phyloP scores from a whole-genome alignment of 2,888 invertebrate species.

The Euphydryas editha region DNA sequence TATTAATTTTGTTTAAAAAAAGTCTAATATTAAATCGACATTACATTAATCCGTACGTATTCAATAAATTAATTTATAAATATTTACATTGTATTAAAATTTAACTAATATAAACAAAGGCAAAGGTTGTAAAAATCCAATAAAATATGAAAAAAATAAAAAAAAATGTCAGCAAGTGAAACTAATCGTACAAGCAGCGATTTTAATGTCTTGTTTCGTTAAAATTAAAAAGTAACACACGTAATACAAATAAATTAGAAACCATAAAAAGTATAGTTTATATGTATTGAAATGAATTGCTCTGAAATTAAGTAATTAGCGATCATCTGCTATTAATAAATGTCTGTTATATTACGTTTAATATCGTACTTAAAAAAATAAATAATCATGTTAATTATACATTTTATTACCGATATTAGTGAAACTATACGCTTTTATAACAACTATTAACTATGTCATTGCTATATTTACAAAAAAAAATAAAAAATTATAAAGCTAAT shows the following conservation, averaged over 20 bases:
- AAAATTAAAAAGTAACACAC: slow-evolving; percentile 23
- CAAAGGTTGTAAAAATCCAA: slow-evolving; percentile 1
- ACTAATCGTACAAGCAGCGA: not conserved
- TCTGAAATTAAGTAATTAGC: slow-evolving; percentile 35
- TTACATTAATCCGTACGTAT: slow-evolving; percentile 30
- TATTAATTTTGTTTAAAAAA: slow-evolving; percentile 22
- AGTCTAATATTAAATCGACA: slow-evolving; percentile 18
- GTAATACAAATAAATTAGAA: slow-evolving; percentile 26
- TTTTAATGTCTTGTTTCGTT: slow-evolving; percentile 14
- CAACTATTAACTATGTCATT: slow-evolving; percentile 34
- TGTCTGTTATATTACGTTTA: slow-evolving; percentile 33
- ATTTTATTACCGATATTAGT: slow-evolving; percentile 32
- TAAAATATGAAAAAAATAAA: not conserved
- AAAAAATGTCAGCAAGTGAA: not conserved
- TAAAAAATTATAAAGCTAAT: slow-evolving; percentile 23
- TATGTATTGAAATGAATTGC: slow-evolving; percentile 32
- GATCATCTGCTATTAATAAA: slow-evolving; percentile 36
- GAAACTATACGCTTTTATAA: slow-evolving; percentile 35
- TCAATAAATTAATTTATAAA: slow-evolving; percentile 65
- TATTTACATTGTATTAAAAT: slow-evolving; percentile 52
- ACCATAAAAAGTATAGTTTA: slow-evolving; percentile 36
- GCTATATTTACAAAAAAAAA: slow-evolving; percentile 38
- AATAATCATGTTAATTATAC: slow-evolving; percentile 36
- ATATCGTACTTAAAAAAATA: slow-evolving; percentile 38
- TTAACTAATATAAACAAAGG: slow-evolving; percentile 1